phyloP scores from a whole-genome alignment of 2,113 vertebrate genomes.

The Tor tambroides region DNA sequence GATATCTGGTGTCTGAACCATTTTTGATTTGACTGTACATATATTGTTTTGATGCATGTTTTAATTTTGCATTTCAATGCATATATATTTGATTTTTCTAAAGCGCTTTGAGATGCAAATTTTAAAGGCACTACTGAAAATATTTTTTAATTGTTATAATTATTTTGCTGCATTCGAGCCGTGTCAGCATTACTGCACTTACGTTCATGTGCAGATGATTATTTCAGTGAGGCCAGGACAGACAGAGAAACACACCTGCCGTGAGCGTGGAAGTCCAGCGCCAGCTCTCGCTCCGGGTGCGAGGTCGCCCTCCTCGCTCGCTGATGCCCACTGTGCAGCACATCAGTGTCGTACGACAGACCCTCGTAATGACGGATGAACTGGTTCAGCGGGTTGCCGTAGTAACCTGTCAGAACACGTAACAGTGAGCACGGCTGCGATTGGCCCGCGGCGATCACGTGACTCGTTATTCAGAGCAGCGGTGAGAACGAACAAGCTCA shows the following conservation, averaged over 20 bases:
- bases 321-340: constrained; percentile 92
- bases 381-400: constrained; percentile 94
- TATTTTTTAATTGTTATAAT: no score
- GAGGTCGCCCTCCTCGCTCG: constrained; percentile 89
- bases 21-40: no score
- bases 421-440: not conserved
- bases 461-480: not conserved
- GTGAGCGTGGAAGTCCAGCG: constrained; percentile 93
- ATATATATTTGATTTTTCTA: no score
- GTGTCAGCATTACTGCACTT: no score
- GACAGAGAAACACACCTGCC: constrained; percentile 80
- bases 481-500: not conserved
- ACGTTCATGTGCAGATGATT: no score
- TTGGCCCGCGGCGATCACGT: not conserved
- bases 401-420: constrained; percentile 83
- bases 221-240: no score
- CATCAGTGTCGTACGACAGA: constrained; percentile 88
- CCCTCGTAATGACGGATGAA: constrained; percentile 97
- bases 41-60: no score
- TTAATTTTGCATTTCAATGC: no score
- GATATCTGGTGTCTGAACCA: no score
- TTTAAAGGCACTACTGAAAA: no score
- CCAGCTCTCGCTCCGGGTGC: constrained; percentile 89
- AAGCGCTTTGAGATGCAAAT: no score
- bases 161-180: no score